Conservation (phyloP, 1,140 invertebrate species). For the Tribolium madens region DNA sequence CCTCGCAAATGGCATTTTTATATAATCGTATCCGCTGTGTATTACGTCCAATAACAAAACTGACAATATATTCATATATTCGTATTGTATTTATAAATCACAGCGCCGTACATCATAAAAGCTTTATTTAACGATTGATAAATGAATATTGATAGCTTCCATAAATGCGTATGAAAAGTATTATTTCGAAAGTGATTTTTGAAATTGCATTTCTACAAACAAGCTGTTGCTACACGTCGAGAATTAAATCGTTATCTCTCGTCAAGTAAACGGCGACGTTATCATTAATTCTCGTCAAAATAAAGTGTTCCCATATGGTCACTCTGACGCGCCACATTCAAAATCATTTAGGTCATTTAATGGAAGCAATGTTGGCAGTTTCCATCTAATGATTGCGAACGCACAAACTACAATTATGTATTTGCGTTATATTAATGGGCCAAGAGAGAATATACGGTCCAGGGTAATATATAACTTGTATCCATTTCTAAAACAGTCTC, state of each 20-base stretch:
- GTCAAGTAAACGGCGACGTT: constrained; percentile 11
- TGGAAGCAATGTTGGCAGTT: constrained; percentile 19
- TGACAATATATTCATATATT: constrained; percentile 35
- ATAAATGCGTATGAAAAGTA: constrained; percentile 11
- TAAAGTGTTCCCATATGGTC: constrained; percentile 30
- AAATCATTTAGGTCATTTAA: constrained; percentile 37
- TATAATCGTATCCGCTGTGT: constrained; percentile 3
- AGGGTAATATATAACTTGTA: constrained; percentile 13
- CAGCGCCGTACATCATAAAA: constrained; percentile 19
- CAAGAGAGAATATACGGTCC: constrained; percentile 8
- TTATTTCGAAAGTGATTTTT: constrained; percentile 19
- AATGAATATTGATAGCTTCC: constrained; percentile 35
- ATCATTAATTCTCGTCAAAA: constrained; percentile 34
- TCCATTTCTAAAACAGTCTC: constrained; percentile 13
- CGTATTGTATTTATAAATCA: constrained; percentile 24
- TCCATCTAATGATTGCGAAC: constrained; percentile 16
- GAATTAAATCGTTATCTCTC: constrained; percentile 32
- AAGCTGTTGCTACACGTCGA: not conserved
- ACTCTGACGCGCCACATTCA: constrained; percentile 24
- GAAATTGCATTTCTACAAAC: constrained; percentile 2
- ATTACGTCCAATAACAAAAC: constrained; percentile 30
- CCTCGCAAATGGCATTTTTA: constrained; percentile 26
- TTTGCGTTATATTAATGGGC: constrained; percentile 29
- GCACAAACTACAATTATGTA: constrained; percentile 29
- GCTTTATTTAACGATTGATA: constrained; percentile 33